Percentiles rank a stretch among this genome's conserved stretches.
These are phyloP conservation scores for Conus betulinus DNA, from an alignment of 1,140 invertebrate species.

Conservation along the genomic window DNA sequence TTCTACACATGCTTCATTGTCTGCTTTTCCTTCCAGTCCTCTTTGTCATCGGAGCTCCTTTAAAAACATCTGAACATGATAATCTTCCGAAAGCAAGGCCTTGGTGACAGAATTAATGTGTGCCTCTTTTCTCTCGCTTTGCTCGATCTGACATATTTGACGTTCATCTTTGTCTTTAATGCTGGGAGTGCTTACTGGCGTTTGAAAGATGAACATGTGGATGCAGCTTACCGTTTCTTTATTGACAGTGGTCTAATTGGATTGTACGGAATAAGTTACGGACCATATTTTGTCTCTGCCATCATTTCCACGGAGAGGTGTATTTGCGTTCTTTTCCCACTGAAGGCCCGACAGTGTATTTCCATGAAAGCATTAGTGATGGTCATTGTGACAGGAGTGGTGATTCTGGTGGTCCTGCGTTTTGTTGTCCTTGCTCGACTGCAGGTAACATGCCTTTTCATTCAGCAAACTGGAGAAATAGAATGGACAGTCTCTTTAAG, in stretches of 20 bases:
- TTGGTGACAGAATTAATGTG: not conserved
- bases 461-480: not conserved
- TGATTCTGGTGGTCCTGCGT: not conserved
- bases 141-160: not conserved
- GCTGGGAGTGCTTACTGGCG: not conserved
- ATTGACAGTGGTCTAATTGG: not conserved
- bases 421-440: not conserved
- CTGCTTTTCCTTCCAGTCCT: not conserved
- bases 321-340: not conserved
- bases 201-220: not conserved
- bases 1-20: not conserved
- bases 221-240: not conserved
- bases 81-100: conserved; percentile 5
- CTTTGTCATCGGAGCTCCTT: not conserved
- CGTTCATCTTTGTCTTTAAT: not conserved
- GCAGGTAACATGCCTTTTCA: not conserved
- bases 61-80: not conserved
- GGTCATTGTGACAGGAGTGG: not conserved
- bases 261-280: not conserved
- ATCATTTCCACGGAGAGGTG: not conserved
- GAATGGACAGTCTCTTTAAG: not conserved
- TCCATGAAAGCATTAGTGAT: not conserved
- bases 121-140: conserved; percentile 10
- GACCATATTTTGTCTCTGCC: not conserved
- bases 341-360: not conserved